phyloP scores from a whole-genome alignment of 2,797 vertebrate species.

The Acanthurus lineatus region DNA sequence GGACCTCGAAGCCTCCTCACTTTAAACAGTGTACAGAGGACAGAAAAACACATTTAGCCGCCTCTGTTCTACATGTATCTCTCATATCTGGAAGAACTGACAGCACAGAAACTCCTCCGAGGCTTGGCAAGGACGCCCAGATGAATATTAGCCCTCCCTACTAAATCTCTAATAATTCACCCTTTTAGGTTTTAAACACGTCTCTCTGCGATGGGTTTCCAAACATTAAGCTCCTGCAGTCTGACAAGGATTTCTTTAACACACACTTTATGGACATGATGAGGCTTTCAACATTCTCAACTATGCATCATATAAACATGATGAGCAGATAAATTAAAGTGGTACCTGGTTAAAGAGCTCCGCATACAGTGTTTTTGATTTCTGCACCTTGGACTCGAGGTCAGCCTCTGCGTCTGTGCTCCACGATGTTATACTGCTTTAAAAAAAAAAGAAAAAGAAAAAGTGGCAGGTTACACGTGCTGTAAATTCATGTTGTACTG shows the following conservation, averaged over 20 bases:
- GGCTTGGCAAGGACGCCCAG: slow-evolving; percentile 23
- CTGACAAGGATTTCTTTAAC: background rate
- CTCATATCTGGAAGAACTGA: slow-evolving; percentile 28
- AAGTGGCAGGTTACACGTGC: background rate
- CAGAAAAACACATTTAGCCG: slow-evolving; percentile 14
- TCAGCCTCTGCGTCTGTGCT: slow-evolving; percentile 55
- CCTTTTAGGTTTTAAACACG: slow-evolving; percentile 28
- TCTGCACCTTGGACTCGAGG: slow-evolving; percentile 68
- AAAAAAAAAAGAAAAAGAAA: background rate
- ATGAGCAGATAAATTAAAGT: background rate
- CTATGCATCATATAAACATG: no score
- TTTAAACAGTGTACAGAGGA: slow-evolving; percentile 14
- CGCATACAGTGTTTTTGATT: slow-evolving; percentile 66
- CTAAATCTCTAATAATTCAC: slow-evolving; percentile 47
- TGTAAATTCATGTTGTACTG: background rate
- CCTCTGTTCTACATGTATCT: slow-evolving; percentile 17
- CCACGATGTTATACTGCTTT: slow-evolving; percentile 55
- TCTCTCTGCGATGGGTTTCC: slow-evolving; percentile 19
- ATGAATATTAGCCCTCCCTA: slow-evolving; percentile 37
- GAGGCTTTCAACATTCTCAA: background rate
- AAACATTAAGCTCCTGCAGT: slow-evolving; percentile 3
- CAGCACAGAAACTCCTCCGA: slow-evolving; percentile 30
- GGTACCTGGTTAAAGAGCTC: slow-evolving; percentile 74
- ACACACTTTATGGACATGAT: background rate
- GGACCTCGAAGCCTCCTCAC: slow-evolving; percentile 13